Evolutionary conservation across 2,113 vertebrate genomes (phyloP).

Genomic region (Ammospiza nelsoni): DNA sequence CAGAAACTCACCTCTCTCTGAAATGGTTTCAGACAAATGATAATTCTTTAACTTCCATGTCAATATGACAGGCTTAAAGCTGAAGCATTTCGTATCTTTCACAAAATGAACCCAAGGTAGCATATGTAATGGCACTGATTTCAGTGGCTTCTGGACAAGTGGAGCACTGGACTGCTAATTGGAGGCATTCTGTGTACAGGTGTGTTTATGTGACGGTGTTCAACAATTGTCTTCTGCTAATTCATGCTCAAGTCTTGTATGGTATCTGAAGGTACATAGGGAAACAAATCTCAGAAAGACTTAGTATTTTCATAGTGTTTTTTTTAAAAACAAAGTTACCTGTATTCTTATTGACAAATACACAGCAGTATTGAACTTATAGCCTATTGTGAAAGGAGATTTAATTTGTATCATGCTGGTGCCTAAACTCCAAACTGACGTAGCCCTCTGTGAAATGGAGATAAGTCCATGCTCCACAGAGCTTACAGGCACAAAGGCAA

Average conservation of each 20-base stretch:
- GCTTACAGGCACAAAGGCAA: background rate
- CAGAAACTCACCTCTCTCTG: background rate
- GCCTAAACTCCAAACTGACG: fast-evolving
- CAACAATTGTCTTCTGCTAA: background rate
- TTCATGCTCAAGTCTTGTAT: background rate
- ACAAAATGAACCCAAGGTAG: background rate
- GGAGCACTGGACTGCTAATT: background rate
- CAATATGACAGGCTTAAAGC: background rate
- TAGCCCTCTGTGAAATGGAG: background rate
- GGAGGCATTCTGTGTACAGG: background rate
- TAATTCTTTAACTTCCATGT: background rate
- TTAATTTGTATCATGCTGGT: fast-evolving
- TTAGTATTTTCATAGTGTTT: background rate
- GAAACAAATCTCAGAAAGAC: background rate
- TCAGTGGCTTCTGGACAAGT: background rate
- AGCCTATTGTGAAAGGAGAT: fast-evolving
- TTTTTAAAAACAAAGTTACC: background rate
- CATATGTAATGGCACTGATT: background rate
- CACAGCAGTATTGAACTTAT: background rate
- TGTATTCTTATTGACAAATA: background rate
- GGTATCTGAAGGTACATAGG: background rate
- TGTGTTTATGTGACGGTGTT: background rate
- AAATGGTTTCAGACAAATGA: background rate
- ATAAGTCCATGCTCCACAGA: background rate
- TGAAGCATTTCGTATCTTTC: background rate